Base-by-base conservation (phyloP, 2,113 vertebrate species). In the Engraulis encrasicolus region DNA sequence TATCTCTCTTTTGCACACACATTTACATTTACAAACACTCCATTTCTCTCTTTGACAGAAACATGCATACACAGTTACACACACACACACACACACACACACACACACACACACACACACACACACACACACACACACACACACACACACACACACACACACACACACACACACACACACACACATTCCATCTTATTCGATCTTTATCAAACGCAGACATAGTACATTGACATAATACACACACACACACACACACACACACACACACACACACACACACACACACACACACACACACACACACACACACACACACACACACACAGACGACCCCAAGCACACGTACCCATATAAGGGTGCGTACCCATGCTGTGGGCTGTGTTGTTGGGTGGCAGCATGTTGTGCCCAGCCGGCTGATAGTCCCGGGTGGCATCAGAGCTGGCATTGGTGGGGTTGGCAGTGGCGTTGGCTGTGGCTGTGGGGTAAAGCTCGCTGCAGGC, bases 281-380 rank as follows among this genome's bases (percentile, higher is more conserved):
- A 31, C 66, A 34, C 61, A 71, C 27, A 71, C 2, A 5, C 12
- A 71, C 27, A 71, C 12, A 71, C 27, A 34, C 61, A 74, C 12
- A 34, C 61, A 71, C 31, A 74, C 27, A 74, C 66, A 27, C 58
- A 27, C 58, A 61, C 66, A 74, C 2, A 66, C 58, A 66, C 6
- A 66, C 66, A 34, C 66, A 36, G 2, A 6, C 20, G 1, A n/a
- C n/a, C 52, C 36, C 34, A 11, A 14, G 6, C 48, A 31, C 77
- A 78, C 12, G 20, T 86, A 95, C 96, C 96, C 92, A 95, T 82
- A 31, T 94, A 95, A 1, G 91, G 89, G 50, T 91, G 89, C 58
- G 89, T 31, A 7, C 90, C 90, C n/a, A 90, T 92, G 86, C 90
- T 84, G 0, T 84, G 84, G n/a, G 89, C 89, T 0, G 88, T 84